Conservation (phyloP, 2,888 invertebrate species). For the Epicampocera succincta region DNA sequence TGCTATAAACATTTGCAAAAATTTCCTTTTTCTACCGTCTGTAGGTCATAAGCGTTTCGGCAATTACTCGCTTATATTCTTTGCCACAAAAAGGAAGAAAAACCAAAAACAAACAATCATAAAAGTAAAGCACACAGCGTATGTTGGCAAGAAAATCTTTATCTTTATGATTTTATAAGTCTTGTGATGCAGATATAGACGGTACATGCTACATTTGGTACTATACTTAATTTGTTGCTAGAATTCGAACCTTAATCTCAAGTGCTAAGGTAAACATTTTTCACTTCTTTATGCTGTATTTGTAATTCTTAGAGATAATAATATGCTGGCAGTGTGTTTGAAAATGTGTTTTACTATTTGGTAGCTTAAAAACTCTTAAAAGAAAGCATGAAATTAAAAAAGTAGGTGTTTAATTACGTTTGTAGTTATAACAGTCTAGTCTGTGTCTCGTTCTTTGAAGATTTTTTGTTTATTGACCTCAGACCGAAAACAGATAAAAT, state of each 20-base stretch:
- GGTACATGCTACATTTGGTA: conserved; percentile 33
- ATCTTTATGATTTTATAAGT: conserved; percentile 67
- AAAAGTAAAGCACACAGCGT: conserved; percentile 51
- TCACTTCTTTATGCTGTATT: conserved; percentile 4
- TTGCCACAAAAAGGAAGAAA: background rate
- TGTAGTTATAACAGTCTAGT: conserved; percentile 40
- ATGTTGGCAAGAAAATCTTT: conserved; percentile 45
- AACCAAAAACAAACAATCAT: conserved; percentile 28
- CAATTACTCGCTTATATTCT: background rate
- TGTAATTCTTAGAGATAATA: conserved; percentile 22
- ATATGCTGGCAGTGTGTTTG: conserved; percentile 33
- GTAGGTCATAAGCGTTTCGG: background rate
- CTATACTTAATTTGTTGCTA: background rate
- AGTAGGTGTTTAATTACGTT: conserved; percentile 53
- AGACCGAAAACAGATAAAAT: conserved; percentile 41
- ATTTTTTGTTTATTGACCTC: conserved; percentile 33
- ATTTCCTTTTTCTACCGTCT: too few species aligned
- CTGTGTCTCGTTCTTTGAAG: conserved; percentile 43
- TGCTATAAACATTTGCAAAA: too few species aligned
- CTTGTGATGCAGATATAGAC: conserved; percentile 11
- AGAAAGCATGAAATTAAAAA: conserved; percentile 12
- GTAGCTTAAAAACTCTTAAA: conserved; percentile 13
- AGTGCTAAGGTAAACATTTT: conserved; percentile 9
- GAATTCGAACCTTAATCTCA: conserved; percentile 15
- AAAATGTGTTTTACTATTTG: background rate